Percentiles rank a stretch among this genome's conserved stretches.
These are phyloP conservation scores for Girardinus metallicus DNA, from an alignment of 2,797 vertebrate species.

Conservation along the genomic window DNA sequence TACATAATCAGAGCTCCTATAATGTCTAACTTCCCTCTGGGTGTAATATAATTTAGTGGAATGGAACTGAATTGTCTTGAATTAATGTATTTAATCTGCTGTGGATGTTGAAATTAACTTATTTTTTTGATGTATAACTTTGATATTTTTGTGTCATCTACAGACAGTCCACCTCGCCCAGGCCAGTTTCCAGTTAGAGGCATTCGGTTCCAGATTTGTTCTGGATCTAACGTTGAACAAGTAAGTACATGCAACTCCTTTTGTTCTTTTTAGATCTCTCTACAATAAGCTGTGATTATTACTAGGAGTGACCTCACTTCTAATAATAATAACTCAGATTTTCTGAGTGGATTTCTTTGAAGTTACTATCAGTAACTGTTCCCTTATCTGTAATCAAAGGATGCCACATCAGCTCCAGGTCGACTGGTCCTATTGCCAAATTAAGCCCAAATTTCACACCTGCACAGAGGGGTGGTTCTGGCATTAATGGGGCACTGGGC, in stretches of 20 bases:
- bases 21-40: neutral
- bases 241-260: conserved; percentile 79
- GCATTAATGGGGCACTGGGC: neutral
- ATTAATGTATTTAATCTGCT: neutral
- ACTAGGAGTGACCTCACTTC: neutral
- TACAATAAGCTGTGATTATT: neutral
- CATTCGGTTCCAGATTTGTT: conserved; percentile 92
- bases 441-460: neutral
- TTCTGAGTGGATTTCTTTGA: neutral
- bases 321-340: neutral
- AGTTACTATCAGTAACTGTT: neutral
- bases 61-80: neutral
- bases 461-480: neutral
- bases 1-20: neutral
- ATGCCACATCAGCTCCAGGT: neutral
- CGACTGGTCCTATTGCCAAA: neutral
- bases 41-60: neutral
- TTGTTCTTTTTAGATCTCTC: neutral
- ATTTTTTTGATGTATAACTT: conserved; percentile 23
- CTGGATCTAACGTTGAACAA: conserved; percentile 95
- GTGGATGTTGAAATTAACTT: neutral
- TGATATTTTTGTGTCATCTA: conserved; percentile 18
- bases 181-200: conserved; percentile 95
- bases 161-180: conserved; percentile 95
- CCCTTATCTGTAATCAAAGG: neutral